Percentiles rank a stretch among this genome's conserved stretches.
phyloP scores from a whole-genome alignment of 2,888 invertebrate genomes.

The Macaria liturata region DNA sequence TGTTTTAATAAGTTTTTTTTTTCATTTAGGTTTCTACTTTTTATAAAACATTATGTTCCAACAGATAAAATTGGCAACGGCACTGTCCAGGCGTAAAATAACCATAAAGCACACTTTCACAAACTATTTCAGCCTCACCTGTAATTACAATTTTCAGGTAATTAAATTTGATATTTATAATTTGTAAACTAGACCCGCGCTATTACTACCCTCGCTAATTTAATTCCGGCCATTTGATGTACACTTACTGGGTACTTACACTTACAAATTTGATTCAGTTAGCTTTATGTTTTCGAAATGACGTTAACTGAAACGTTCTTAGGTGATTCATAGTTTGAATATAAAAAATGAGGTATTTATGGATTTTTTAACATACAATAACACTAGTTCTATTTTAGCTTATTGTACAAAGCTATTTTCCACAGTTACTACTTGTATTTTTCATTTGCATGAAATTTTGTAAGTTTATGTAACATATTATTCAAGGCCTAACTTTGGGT shows the following conservation, averaged over 20 bases:
- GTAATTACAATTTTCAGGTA: conserved; percentile 37
- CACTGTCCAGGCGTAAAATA: conserved; percentile 13
- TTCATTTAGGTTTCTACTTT: background rate
- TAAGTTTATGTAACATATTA: conserved; percentile 43
- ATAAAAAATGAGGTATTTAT: too few relatives aligned
- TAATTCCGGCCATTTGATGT: conserved; percentile 60
- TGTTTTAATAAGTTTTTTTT: too few relatives aligned
- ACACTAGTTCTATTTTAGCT: background rate
- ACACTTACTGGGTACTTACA: background rate
- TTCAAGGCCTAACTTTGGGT: conserved; percentile 49
- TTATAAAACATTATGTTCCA: background rate
- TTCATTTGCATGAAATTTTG: background rate
- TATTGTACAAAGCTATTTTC: background rate
- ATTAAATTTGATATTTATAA: conserved; percentile 62
- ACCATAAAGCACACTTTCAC: conserved; percentile 11
- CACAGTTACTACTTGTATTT: background rate
- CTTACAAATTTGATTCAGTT: background rate
- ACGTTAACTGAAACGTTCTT: too few relatives aligned
- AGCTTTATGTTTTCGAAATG: background rate
- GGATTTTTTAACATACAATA: too few relatives aligned
- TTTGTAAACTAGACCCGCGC: conserved; percentile 47
- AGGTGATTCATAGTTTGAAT: too few relatives aligned
- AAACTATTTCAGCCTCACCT: conserved; percentile 15
- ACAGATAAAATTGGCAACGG: background rate
- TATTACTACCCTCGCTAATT: conserved; percentile 58